phyloP scores from a whole-genome alignment of 30 jellyfish, hydroid and myxozoan genomes.

The Cassiopea andromeda region DNA sequence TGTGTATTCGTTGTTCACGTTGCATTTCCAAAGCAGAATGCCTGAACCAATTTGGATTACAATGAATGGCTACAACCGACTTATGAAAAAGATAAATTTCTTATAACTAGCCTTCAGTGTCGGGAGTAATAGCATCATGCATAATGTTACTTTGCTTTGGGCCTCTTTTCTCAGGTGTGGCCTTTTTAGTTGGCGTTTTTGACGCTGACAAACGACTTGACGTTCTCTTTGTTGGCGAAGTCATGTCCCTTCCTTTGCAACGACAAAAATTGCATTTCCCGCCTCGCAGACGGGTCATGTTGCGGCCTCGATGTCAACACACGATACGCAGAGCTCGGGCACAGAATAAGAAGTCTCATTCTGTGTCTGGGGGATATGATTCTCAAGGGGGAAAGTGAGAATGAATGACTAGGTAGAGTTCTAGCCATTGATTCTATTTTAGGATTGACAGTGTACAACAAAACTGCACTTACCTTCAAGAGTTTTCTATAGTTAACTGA shows the following conservation, averaged over 20 bases:
- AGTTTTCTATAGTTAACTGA: too few relatives aligned
- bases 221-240: constrained; percentile 49
- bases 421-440: too few relatives aligned
- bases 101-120: constrained; percentile 6
- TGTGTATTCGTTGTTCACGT: too few relatives aligned
- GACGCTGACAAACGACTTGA: constrained; percentile 33
- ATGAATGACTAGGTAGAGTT: too few relatives aligned
- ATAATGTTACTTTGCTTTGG: constrained; percentile 2
- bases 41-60: too few relatives aligned
- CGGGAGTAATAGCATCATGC: neutral
- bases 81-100: neutral
- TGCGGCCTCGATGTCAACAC: neutral
- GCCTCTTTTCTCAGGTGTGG: constrained; percentile 53
- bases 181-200: constrained; percentile 62
- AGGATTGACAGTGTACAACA: too few relatives aligned
- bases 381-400: too few relatives aligned
- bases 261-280: constrained; percentile 14
- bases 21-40: too few relatives aligned
- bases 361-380: too few relatives aligned
- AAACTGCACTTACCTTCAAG: too few relatives aligned
- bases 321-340: neutral
- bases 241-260: constrained; percentile 12
- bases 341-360: too few relatives aligned
- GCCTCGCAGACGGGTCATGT: constrained; percentile 9
- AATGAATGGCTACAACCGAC: too few relatives aligned